phyloP scores from a whole-genome alignment of 2,113 vertebrate species.

The Acrocephalus kingi region DNA sequence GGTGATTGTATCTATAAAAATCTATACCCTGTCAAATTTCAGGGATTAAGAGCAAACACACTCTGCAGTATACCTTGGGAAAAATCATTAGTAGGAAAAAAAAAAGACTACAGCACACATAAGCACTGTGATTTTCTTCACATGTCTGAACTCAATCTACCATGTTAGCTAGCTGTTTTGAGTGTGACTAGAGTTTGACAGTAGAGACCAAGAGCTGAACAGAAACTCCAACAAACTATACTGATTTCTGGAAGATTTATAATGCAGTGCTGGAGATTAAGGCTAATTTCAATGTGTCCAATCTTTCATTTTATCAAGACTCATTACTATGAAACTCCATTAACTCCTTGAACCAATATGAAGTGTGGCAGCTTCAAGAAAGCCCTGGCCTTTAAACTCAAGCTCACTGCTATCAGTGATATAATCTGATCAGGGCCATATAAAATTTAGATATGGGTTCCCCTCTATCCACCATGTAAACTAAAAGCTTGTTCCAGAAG shows the following conservation, averaged over 20 bases:
- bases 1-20: conserved; percentile 47
- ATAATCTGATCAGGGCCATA: background rate
- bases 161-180: background rate
- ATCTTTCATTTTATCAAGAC: background rate
- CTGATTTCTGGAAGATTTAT: background rate
- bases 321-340: background rate
- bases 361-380: background rate
- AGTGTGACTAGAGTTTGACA: background rate
- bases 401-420: background rate
- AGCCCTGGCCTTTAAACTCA: background rate
- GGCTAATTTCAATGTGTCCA: background rate
- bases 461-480: background rate
- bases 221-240: background rate
- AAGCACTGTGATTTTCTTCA: background rate
- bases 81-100: background rate
- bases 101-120: background rate
- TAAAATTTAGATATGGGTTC: background rate
- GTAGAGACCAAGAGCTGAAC: background rate
- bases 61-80: background rate
- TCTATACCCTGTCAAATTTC: conserved; percentile 13
- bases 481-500: background rate
- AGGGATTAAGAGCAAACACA: background rate
- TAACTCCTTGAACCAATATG: background rate
- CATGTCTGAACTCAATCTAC: background rate
- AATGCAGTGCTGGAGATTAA: background rate